Conservation (phyloP, 2,888 invertebrate species). For the Orthonevra nobilis region DNA sequence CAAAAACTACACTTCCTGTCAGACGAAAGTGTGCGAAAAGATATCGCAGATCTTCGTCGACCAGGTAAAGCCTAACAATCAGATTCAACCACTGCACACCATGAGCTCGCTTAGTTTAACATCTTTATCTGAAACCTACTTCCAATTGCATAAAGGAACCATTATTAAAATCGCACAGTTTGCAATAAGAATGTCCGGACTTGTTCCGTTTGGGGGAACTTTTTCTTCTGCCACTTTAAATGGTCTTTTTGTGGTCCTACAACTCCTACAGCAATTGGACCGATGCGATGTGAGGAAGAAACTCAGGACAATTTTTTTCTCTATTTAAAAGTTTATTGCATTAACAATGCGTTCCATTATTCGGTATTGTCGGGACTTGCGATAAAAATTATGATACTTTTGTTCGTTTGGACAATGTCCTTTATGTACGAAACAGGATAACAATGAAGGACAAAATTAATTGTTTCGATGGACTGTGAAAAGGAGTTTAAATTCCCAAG, state of each 20-base stretch:
- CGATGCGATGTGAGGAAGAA: slow-evolving; percentile 45
- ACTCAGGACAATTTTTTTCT: slow-evolving; percentile 29
- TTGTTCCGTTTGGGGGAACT: slow-evolving; percentile 17
- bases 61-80: slow-evolving; percentile 19
- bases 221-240: slow-evolving; percentile 26
- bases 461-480: slow-evolving; percentile 59
- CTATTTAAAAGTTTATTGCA: slow-evolving; percentile 50
- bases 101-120: slow-evolving; percentile 3
- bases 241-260: slow-evolving; percentile 50
- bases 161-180: slow-evolving; percentile 28
- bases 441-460: slow-evolving; percentile 56
- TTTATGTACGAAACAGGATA: slow-evolving; percentile 26
- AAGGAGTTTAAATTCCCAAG: slow-evolving; percentile 46
- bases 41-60: slow-evolving; percentile 13
- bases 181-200: slow-evolving; percentile 62
- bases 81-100: slow-evolving; percentile 10
- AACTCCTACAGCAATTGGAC: slow-evolving; percentile 5
- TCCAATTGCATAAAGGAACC: not conserved
- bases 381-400: slow-evolving; percentile 68
- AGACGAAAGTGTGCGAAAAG: slow-evolving; percentile 8
- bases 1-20: slow-evolving; percentile 52
- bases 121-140: not conserved
- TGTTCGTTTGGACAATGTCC: slow-evolving; percentile 57
- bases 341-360: slow-evolving; percentile 55
- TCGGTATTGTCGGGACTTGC: slow-evolving; percentile 55